Conservation (phyloP, 2,113 vertebrate species). For the Pleuronectes platessa region DNA sequence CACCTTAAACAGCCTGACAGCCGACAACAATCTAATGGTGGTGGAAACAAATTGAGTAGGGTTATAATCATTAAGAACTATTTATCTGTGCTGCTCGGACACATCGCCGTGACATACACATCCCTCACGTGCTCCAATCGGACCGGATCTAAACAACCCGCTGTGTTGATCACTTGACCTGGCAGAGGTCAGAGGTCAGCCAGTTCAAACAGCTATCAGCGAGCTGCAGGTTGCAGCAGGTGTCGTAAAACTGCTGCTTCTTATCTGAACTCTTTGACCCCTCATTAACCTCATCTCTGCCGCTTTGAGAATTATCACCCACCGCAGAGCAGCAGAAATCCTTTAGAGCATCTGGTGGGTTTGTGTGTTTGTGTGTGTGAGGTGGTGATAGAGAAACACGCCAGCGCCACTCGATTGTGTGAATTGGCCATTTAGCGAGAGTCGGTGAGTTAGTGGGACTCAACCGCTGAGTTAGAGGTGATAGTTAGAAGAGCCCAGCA, state of each 20-base stretch:
- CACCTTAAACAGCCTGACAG: slow-evolving; percentile 60
- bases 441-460: neutral
- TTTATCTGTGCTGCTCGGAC: slow-evolving; percentile 58
- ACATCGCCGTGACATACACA: slow-evolving; percentile 52
- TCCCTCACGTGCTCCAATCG: slow-evolving; percentile 71
- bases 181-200: slow-evolving; percentile 73
- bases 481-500: neutral
- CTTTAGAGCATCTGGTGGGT: slow-evolving; percentile 70
- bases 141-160: slow-evolving; percentile 66
- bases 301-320: slow-evolving; percentile 69
- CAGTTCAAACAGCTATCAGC: slow-evolving; percentile 79
- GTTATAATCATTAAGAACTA: slow-evolving; percentile 74
- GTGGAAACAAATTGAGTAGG: slow-evolving; percentile 71
- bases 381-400: slow-evolving; percentile 37
- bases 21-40: slow-evolving; percentile 73
- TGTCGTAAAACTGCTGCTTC: slow-evolving; percentile 69
- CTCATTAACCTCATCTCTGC: slow-evolving; percentile 79
- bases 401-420: slow-evolving; percentile 12
- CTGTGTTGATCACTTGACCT: slow-evolving; percentile 76
- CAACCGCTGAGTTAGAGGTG: neutral
- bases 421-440: slow-evolving; percentile 5
- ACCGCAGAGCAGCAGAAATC: slow-evolving; percentile 57
- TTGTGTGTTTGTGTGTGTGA: slow-evolving; percentile 33
- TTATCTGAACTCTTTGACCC: slow-evolving; percentile 81
- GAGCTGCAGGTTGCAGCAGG: slow-evolving; percentile 70